These are phyloP conservation scores for Chlorodrepanis virens DNA, from an alignment of 2,113 vertebrate genomes.

Conservation along the genomic window DNA sequence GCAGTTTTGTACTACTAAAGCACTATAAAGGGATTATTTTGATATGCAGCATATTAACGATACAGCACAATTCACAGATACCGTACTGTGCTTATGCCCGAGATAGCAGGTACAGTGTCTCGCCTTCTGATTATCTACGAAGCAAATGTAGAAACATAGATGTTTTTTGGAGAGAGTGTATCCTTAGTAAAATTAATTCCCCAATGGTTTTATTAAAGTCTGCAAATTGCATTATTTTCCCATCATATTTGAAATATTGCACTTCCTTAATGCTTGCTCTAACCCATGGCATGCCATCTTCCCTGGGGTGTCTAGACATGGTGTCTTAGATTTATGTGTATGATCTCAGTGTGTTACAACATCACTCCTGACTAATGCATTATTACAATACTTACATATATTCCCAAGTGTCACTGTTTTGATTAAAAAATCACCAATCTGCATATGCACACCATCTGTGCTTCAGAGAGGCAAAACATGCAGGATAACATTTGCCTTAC, in stretches of 20 bases:
- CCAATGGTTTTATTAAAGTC: conserved; percentile 78
- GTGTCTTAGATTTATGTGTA: conserved; percentile 80
- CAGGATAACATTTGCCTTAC: conserved; percentile 73
- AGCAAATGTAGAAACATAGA: conserved; percentile 60
- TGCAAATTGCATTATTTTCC: conserved; percentile 78
- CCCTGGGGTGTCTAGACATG: conserved; percentile 81
- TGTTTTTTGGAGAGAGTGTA: conserved; percentile 64
- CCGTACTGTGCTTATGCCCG: conserved; percentile 60
- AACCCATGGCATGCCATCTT: conserved; percentile 75
- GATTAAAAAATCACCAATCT: conserved; percentile 88
- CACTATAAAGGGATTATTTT: conserved; percentile 74
- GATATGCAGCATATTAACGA: conserved; percentile 72
- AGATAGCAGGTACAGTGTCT: conserved; percentile 73
- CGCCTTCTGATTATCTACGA: conserved; percentile 62
- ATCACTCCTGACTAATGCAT: conserved; percentile 81
- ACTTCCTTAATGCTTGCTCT: conserved; percentile 74
- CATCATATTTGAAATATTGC: conserved; percentile 78
- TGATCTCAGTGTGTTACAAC: conserved; percentile 84
- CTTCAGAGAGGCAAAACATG: conserved; percentile 73
- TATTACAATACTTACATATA: conserved; percentile 84
- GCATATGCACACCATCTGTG: conserved; percentile 87
- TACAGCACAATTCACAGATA: conserved; percentile 63
- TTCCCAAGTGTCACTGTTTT: conserved; percentile 85
- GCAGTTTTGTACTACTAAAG: conserved; percentile 65
- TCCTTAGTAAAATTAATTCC: conserved; percentile 78